phyloP scores from a whole-genome alignment of 2,888 invertebrate genomes.

The Agrotis puta region DNA sequence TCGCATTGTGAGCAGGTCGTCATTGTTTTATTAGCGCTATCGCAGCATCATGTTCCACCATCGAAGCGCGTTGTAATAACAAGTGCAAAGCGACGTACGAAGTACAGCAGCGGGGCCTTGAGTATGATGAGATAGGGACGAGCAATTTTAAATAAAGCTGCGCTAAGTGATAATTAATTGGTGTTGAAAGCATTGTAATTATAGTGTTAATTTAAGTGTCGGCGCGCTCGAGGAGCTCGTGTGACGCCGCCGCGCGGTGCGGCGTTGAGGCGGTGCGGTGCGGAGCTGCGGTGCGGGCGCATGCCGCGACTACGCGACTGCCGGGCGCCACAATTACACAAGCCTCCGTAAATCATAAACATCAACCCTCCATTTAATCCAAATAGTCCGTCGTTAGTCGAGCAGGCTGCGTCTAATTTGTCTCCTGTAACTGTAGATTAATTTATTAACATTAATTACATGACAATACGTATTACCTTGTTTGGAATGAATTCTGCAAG shows the following conservation, averaged over 20 bases:
- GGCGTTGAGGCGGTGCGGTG: constrained; percentile 41
- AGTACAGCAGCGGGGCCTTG: not conserved
- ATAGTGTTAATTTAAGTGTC: constrained; percentile 70
- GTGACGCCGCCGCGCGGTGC: constrained; percentile 38
- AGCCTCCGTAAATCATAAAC: constrained; percentile 91
- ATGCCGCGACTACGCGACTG: constrained; percentile 85
- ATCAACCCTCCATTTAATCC: constrained; percentile 91
- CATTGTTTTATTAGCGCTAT: constrained; percentile 77
- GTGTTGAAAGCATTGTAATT: constrained; percentile 67
- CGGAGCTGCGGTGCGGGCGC: constrained; percentile 65
- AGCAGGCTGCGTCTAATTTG: constrained; percentile 91
- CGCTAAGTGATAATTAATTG: constrained; percentile 78
- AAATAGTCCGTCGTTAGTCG: constrained; percentile 91
- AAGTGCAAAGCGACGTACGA: constrained; percentile 18
- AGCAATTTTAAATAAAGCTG: constrained; percentile 65
- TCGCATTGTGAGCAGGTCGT: constrained; percentile 77
- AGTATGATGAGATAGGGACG: constrained; percentile 35
- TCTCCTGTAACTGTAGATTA: constrained; percentile 90
- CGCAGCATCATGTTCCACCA: constrained; percentile 56
- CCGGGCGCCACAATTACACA: constrained; percentile 89
- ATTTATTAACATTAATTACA: constrained; percentile 90
- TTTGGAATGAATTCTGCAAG: constrained; percentile 59
- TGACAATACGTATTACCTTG: constrained; percentile 82
- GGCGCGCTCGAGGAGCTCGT: constrained; percentile 45
- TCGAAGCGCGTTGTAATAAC: constrained; percentile 61